Evolutionary conservation across 2,113 vertebrate species (phyloP), one percentile per base, ranked within the genome.

Genomic region (Apodemus sylvaticus): DNA sequence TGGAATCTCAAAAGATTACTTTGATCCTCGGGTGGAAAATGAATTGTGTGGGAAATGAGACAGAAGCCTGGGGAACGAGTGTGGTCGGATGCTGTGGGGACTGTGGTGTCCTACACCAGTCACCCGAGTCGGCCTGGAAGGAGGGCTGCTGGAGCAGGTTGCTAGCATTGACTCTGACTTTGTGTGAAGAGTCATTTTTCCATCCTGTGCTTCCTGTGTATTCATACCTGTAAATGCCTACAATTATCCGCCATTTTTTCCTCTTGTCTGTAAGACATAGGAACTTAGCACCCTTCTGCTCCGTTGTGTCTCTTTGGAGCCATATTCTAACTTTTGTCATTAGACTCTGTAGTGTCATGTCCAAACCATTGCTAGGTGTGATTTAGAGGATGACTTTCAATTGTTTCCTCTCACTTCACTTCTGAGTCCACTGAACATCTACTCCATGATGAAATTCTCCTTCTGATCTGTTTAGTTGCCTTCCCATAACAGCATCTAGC

Each of bases 11-110:
- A 88, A 92, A 71, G 91, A 85, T 76, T 62, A 29, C 60, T 90
- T 85, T 94, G 95, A 83, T 88, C 74, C 91, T 36, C 51, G 68
- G 34, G 10, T 51, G 60, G 42, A 86, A 90, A 97, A 62, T 7
- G 88, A 58, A 83, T 90, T 26, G 87, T 58, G 73, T 91, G 42
- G 42, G 48, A 58, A 86, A 62, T 10, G 60, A 92, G 73, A 70
- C 22, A 77, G 24, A 82, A 95, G 3, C 55, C 12, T 39, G 90
- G 62, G 73, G 34, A 73, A 60, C 31, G 22, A 55, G 58, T 82
- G 34, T 5, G 31, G 71, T n/a, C 62, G 62, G 93, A 78, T 39
- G 31, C 19, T 45, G 66, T 16, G 36, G 73, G 71, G 7, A 48
- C 0, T 4, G 24, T 1, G 39, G 22, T 31, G 12, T 22, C 62